phyloP scores from a whole-genome alignment of 2,797 vertebrate genomes.

The Enteromius paludinosus region DNA sequence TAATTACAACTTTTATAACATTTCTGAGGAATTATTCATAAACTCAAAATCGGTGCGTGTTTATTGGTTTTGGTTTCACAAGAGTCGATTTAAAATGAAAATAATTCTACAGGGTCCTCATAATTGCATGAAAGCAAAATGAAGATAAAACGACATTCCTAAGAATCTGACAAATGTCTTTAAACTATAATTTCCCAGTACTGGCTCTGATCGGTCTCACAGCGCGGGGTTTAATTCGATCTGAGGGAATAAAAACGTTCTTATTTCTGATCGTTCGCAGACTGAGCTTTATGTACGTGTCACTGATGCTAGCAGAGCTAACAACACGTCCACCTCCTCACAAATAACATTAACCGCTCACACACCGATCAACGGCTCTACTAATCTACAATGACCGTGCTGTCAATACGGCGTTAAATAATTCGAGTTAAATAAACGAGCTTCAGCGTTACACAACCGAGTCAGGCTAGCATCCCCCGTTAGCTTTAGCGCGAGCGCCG shows the following conservation, averaged over 20 bases:
- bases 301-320: constrained; percentile 11
- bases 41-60: background rate
- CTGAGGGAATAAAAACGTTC: background rate
- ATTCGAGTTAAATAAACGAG: background rate
- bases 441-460: background rate
- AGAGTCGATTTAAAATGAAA: background rate
- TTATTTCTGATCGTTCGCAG: background rate
- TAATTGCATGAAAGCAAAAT: background rate
- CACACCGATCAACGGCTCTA: fast-evolving
- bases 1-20: background rate
- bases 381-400: fast-evolving
- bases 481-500: constrained; percentile 31
- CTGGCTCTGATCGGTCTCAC: background rate
- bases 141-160: background rate
- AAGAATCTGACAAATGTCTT: background rate
- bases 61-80: background rate
- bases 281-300: constrained; percentile 16
- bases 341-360: background rate
- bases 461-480: background rate
- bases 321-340: too few relatives aligned
- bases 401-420: fast-evolving
- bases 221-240: background rate
- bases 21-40: too few relatives aligned
- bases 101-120: background rate
- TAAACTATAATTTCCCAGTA: fast-evolving